Evolutionary conservation across 2,113 vertebrate genomes (phyloP), one percentile per base, ranked within the genome.

Genomic region (Halcyon malimbica): DNA sequence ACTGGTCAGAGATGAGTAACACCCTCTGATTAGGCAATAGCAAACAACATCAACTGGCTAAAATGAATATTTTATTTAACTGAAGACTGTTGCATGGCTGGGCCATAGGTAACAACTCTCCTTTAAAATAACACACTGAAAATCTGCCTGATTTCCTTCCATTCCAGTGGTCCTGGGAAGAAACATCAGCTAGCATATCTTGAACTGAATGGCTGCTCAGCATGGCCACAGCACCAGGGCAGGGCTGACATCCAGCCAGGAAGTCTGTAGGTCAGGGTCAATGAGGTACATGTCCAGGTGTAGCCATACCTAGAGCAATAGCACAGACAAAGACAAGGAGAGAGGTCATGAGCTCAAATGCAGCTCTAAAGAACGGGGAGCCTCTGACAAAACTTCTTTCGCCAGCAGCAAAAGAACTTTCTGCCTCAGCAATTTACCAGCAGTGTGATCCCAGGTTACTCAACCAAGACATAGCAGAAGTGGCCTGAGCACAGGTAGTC

Each of bases 11-110:
- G 50, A 77, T 62, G 51, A 81, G 42, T 71, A 91, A 93, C 60
- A 84, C 31, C 6, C 51, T 82, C 56, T 71, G 51, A 85, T 59
- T 71, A 83, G 79, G 6, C 33, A 79, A 50, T 54, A 71, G 11
- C n/a, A 90, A 79, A 79, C 20, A 37, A 39, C 33, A 62, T 69
- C 28, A 73, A 14, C 23, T 56, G 79, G 9, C 31, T 90, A 51
- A 88, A 95, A 88, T 51, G 5, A 90, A 10, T 23, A 39, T 88
- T 95, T 71, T 60, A 59, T 76, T 90, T 92, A 71, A 33, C 29
- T 57, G 48, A 90, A 41, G 53, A 60, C 4, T 76, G 7, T 60
- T 86, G 20, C 16, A 33, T 73, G 48, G 4, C 48, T 88, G 5
- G 21, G 2, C 37, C 64, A 29, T 39, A 80, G 33, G 48, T 86